Percentiles rank a stretch among this genome's conserved stretches.
These are phyloP conservation scores for Abrostola triplasia DNA, from an alignment of 2,888 invertebrate genomes.

Conservation along the genomic window DNA sequence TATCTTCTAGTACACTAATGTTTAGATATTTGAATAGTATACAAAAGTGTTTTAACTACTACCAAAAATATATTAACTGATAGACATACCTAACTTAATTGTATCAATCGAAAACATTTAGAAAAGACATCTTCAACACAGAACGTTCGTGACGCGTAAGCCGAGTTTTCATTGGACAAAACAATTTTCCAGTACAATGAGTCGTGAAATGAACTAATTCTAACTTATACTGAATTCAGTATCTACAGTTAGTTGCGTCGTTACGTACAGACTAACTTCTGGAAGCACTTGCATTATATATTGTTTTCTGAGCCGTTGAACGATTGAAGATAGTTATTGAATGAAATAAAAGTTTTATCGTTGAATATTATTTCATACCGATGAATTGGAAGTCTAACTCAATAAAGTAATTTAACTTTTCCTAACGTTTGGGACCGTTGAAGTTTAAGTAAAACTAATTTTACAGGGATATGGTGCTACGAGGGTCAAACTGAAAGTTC, in stretches of 20 bases:
- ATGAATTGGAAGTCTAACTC: neutral
- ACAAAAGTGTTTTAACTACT: too few relatives aligned
- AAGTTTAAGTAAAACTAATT: too few relatives aligned
- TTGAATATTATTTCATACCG: neutral
- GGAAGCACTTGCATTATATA: slow-evolving; percentile 6
- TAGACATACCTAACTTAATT: neutral
- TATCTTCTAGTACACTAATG: too few relatives aligned
- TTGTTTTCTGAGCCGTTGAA: slow-evolving; percentile 15
- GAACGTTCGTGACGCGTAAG: neutral
- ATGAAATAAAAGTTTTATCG: neutral
- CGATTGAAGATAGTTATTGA: neutral
- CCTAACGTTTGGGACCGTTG: too few relatives aligned
- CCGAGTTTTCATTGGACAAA: slow-evolving; percentile 28
- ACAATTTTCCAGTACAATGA: slow-evolving; percentile 54
- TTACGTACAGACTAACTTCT: slow-evolving; percentile 14
- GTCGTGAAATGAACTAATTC: slow-evolving; percentile 53
- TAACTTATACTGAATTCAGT: slow-evolving; percentile 25
- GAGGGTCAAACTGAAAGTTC: too few relatives aligned
- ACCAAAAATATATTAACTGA: neutral
- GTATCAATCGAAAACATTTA: slow-evolving; percentile 4
- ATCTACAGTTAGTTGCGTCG: slow-evolving; percentile 25
- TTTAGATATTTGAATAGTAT: too few relatives aligned
- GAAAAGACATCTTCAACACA: neutral
- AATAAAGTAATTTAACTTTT: too few relatives aligned
- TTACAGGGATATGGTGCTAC: too few relatives aligned